A percentile compares a stretch with the other conserved stretches of the same genome.
phyloP scores from a whole-genome alignment of 1,140 invertebrate species.

The Drosophila melanica region DNA sequence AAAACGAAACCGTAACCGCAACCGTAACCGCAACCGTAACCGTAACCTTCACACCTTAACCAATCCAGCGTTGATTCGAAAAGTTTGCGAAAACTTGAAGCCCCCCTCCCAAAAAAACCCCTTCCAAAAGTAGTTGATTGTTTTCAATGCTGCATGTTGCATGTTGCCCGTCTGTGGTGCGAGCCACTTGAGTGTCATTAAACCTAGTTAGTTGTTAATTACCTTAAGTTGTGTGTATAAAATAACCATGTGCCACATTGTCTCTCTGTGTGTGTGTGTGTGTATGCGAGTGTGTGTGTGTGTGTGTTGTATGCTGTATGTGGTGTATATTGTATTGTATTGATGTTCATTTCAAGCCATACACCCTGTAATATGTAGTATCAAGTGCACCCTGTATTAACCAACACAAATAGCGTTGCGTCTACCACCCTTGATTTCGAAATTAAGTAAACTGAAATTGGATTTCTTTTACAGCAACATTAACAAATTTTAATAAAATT shows the following conservation, averaged over 20 bases:
- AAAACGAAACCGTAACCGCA: not conserved
- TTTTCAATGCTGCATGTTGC: conserved; percentile 53
- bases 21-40: conserved; percentile 20
- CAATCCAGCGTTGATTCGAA: conserved; percentile 50
- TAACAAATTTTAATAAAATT: conserved; percentile 60
- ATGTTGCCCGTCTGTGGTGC: conserved; percentile 33
- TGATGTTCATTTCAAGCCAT: conserved; percentile 10
- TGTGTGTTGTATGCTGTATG: conserved; percentile 1
- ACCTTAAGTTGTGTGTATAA: conserved; percentile 29
- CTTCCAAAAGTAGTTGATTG: conserved; percentile 26
- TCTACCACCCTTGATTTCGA: conserved; percentile 53
- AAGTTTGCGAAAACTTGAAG: conserved; percentile 39
- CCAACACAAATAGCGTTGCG: conserved; percentile 48
- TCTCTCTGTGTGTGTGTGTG: not conserved
- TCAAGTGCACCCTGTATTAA: conserved; percentile 70
- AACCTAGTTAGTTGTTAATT: conserved; percentile 37
- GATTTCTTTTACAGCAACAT: conserved; percentile 34
- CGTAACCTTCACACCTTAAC: conserved; percentile 40
- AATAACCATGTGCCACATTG: conserved; percentile 6
- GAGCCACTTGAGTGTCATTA: conserved; percentile 20
- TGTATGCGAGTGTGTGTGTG: conserved; percentile 4
- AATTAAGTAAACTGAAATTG: conserved; percentile 59
- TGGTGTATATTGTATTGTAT: not conserved
- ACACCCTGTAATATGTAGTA: conserved; percentile 49
- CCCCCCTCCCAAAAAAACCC: conserved; percentile 19